These are phyloP conservation scores for Halcyon badia DNA, from an alignment of 2,797 vertebrate genomes.

Conservation along the genomic window DNA sequence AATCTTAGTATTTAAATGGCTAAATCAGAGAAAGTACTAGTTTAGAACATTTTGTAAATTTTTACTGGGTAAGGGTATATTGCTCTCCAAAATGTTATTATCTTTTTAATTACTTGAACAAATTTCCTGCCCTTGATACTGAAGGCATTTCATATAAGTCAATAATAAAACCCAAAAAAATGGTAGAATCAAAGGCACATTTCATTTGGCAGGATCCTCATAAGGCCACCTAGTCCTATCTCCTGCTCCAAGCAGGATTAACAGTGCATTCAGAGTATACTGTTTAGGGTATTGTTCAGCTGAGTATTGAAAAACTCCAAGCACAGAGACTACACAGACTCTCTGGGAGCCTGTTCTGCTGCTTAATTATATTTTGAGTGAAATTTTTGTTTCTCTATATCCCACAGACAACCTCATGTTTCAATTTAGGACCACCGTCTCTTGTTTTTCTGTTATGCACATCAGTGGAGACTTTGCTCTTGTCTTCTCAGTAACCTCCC, in stretches of 20 bases:
- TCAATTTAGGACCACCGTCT: background rate
- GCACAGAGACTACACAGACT: background rate
- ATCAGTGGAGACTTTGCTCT: background rate
- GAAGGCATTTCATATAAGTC: background rate
- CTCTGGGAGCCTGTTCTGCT: background rate
- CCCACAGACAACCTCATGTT: background rate
- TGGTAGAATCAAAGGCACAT: background rate
- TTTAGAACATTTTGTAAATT: background rate
- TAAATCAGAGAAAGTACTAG: background rate
- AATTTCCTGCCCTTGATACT: background rate
- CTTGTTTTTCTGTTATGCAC: background rate
- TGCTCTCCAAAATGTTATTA: background rate
- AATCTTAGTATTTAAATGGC: background rate
- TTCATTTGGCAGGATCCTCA: background rate
- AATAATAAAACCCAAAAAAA: background rate
- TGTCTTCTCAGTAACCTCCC: background rate
- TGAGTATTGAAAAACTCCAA: background rate
- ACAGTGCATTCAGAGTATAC: background rate
- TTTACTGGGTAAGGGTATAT: background rate
- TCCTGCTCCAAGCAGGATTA: background rate
- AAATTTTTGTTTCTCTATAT: background rate
- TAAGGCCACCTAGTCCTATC: background rate
- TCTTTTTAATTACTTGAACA: background rate
- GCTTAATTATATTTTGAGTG: background rate
- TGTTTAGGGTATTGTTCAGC: background rate